Evolutionary conservation across 1,140 invertebrate genomes (phyloP), one percentile per base, ranked within the genome.

Genomic region (Bombus vancouverensis): DNA sequence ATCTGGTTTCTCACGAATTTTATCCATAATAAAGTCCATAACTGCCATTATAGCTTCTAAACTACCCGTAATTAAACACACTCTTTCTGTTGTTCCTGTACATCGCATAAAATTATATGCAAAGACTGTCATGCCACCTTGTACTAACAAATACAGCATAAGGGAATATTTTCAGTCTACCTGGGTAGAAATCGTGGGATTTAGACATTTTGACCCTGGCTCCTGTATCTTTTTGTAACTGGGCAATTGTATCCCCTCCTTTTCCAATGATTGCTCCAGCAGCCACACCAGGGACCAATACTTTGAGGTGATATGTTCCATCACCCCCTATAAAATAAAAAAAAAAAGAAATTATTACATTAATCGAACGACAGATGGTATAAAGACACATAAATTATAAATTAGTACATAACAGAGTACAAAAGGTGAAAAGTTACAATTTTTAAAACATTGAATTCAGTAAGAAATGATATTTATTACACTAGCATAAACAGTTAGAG

Each of bases 131-230:
- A 10, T 76, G 62, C 0, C 9, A 1, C 81, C 44, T 25, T 57
- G 4, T 65, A 34, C 0, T 3, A 72, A 83, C 6, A 68, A 68
- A 47, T 47, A 39, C 3, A 22, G 32, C 13, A 22, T 32, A 34
- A 47, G 2, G 22, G 37, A 72, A 75, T 71, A 2, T 80, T 53
- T 44, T 34, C 22, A 42, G 62, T 13, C 28, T 96, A 99, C 98
- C 98, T 96, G 98, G 98, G 96, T 99, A 99, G 95, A 98, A 99
- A 95, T 99, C 98, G 94, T 99, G 98, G 32, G 98, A 98, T 96
- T 99, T 99, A 86, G 99, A 99, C 98, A 99, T 99, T 96, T 99
- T 99, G 83, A 99, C 98, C 91, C 98, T 96, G 88, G 98, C 98
- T 92, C 98, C 98, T 66, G 98, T 98, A 94, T 99, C 98, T 95